These are phyloP conservation scores for Epizoanthus ramosus DNA, from an alignment of 92 coral and sea anemone genomes.

Conservation along the genomic window DNA sequence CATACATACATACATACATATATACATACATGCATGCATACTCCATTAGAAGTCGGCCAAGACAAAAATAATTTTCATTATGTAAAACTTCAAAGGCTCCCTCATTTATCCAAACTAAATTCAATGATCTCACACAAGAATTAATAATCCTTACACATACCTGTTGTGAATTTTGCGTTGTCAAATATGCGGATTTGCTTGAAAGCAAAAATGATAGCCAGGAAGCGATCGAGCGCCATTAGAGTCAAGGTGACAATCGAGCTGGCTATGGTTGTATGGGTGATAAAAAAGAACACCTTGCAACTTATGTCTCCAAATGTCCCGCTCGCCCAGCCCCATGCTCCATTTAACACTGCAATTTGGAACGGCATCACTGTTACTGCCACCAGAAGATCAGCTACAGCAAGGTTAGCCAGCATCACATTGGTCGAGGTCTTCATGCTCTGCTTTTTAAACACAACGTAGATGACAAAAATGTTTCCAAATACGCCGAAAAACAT, in stretches of 20 bases:
- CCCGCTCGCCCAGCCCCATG: constrained; percentile 17
- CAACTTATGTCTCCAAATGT: constrained; percentile 28
- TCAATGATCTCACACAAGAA: too few species aligned
- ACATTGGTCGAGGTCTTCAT: constrained; percentile 38
- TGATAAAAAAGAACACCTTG: constrained; percentile 27
- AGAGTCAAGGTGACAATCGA: constrained; percentile 38
- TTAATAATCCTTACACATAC: not conserved
- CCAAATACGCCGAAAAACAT: constrained; percentile 34
- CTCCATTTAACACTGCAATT: constrained; percentile 13
- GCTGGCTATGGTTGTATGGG: constrained; percentile 32
- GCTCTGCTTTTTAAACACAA: constrained; percentile 22
- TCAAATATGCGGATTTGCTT: constrained; percentile 35
- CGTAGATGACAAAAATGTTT: constrained; percentile 36
- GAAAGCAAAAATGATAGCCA: constrained; percentile 27
- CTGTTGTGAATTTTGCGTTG: constrained; percentile 23
- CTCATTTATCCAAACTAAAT: not conserved
- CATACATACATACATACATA: too few species aligned
- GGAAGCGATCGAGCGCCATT: constrained; percentile 33
- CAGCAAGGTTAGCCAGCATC: constrained; percentile 31
- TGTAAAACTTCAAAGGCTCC: too few species aligned
- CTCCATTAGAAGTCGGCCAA: too few species aligned
- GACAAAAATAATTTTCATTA: too few species aligned
- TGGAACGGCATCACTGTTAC: constrained; percentile 28
- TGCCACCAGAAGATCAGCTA: constrained; percentile 19
- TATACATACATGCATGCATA: too few species aligned